Evolutionary conservation across 1,140 invertebrate genomes (phyloP).

Genomic region (Heliothis subflexa): DNA sequence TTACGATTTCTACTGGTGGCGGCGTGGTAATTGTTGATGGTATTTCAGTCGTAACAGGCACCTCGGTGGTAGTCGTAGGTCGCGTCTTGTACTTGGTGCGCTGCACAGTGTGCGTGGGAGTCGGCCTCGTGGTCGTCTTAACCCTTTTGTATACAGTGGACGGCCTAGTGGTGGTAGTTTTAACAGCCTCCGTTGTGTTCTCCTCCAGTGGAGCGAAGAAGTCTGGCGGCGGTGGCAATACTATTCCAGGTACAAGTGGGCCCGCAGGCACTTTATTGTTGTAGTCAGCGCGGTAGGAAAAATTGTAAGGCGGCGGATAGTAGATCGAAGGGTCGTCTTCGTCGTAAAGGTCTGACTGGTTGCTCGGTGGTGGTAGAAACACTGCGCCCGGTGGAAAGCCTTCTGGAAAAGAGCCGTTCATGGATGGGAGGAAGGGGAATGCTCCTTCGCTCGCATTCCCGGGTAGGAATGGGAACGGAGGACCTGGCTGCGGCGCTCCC

Average conservation of each 20-base stretch:
- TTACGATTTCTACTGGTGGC: constrained; percentile 68
- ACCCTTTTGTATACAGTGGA: constrained; percentile 68
- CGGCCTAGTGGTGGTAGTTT: constrained; percentile 78
- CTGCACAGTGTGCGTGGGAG: constrained; percentile 60
- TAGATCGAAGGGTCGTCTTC: constrained; percentile 96
- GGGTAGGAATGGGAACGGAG: constrained; percentile 87
- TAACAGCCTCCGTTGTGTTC: constrained; percentile 61
- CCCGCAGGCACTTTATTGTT: constrained; percentile 92
- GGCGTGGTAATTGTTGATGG: constrained; percentile 75
- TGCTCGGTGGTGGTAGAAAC: constrained; percentile 90
- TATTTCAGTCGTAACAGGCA: constrained; percentile 77
- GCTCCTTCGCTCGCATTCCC: constrained; percentile 86
- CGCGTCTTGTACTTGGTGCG: constrained; percentile 82
- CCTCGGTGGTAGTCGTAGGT: constrained; percentile 73
- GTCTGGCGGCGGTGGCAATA: constrained; percentile 94
- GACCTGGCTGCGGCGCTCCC: constrained; percentile 87
- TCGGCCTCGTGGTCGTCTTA: constrained; percentile 76
- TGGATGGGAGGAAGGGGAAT: constrained; percentile 86
- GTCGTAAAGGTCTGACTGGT: constrained; percentile 91
- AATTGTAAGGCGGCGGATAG: constrained; percentile 95
- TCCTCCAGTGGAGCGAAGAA: constrained; percentile 91
- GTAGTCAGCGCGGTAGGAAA: constrained; percentile 93
- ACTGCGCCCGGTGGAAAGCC: constrained; percentile 89
- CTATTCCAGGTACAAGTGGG: constrained; percentile 94
- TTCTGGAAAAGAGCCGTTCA: constrained; percentile 86